Conservation (phyloP, 2,888 invertebrate species). For the Pyrgus malvae region DNA sequence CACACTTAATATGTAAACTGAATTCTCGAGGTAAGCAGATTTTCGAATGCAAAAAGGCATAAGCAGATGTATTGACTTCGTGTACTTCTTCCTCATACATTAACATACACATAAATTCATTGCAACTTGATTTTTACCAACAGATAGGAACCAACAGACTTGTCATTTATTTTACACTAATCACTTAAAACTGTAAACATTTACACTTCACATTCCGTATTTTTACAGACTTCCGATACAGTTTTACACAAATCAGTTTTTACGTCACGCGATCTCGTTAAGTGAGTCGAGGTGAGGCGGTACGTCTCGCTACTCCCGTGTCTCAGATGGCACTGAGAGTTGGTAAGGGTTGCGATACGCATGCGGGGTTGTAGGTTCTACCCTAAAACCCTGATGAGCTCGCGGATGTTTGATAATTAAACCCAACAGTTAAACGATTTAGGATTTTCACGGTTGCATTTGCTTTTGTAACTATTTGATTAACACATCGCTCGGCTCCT, state of each 20-base stretch:
- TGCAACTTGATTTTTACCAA: background rate
- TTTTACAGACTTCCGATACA: background rate
- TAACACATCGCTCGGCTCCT: conserved; percentile 1
- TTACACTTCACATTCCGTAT: background rate
- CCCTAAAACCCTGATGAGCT: conserved; percentile 62
- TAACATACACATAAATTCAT: background rate
- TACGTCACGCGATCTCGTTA: conserved; percentile 41
- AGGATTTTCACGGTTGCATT: conserved; percentile 39
- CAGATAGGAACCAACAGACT: background rate
- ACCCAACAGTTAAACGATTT: conserved; percentile 59
- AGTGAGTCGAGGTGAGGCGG: conserved; percentile 34
- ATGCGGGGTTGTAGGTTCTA: conserved; percentile 59
- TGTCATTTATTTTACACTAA: background rate
- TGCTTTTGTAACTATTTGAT: conserved; percentile 23
- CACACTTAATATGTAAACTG: no score
- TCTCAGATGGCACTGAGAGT: conserved; percentile 59
- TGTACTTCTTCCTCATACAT: background rate
- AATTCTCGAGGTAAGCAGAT: no score
- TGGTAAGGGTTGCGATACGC: conserved; percentile 65
- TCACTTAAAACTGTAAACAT: background rate
- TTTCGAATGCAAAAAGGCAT: background rate
- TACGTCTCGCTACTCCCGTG: conserved; percentile 52
- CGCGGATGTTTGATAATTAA: conserved; percentile 64
- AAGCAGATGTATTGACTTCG: background rate
- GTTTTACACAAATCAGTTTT: background rate